Conservation (phyloP, 2,797 vertebrate species). For the Acanthornis magna region DNA sequence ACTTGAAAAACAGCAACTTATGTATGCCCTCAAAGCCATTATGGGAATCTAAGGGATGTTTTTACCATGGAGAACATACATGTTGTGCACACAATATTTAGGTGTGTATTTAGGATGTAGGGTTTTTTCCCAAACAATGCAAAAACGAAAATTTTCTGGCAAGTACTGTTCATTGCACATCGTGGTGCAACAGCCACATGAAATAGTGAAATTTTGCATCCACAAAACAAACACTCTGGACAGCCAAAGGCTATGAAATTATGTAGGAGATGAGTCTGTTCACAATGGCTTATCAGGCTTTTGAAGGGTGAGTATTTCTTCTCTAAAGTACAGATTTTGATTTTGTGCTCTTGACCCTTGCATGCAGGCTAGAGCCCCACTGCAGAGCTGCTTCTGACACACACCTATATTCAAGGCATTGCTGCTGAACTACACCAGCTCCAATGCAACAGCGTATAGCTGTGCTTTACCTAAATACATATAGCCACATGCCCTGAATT, state of each 20-base stretch:
- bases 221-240: neutral
- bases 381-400: neutral
- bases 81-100: neutral
- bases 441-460: neutral
- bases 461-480: neutral
- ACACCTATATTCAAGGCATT: neutral
- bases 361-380: neutral
- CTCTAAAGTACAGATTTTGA: neutral
- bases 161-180: neutral
- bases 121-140: neutral
- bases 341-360: neutral
- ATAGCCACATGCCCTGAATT: neutral
- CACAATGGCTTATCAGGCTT: neutral
- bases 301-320: neutral
- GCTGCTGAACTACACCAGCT: neutral
- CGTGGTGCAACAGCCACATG: neutral
- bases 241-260: neutral
- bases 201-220: neutral
- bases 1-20: neutral
- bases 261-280: neutral
- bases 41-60: neutral
- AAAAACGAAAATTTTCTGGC: neutral
- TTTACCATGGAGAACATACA: neutral
- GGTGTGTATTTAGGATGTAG: neutral
- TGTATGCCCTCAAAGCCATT: neutral